These are phyloP conservation scores for Hydrolagus colliei DNA, from an alignment of 2,797 vertebrate genomes.

Conservation along the genomic window DNA sequence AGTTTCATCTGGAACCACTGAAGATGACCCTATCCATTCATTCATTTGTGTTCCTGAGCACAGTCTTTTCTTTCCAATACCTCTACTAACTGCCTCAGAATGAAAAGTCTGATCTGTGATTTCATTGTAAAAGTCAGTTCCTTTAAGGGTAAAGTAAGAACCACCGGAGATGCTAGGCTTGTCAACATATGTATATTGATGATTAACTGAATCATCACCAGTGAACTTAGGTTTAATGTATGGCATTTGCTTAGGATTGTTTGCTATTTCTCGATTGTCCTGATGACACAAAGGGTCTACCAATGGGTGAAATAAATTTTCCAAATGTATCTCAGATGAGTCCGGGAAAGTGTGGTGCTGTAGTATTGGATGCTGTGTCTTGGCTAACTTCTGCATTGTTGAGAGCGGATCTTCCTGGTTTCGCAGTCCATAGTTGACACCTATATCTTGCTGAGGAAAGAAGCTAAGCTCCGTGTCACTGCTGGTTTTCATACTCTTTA, in stretches of 20 bases:
- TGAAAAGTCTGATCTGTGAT: not conserved
- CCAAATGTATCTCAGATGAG: constrained; percentile 10
- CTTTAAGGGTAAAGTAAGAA: not conserved
- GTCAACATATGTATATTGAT: not conserved
- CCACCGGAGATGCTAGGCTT: not conserved
- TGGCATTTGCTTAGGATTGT: not conserved
- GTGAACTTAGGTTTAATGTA: not conserved
- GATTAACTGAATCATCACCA: not conserved
- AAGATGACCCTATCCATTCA: not conserved
- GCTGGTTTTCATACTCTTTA: not conserved
- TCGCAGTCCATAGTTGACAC: not conserved
- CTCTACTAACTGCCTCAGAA: not conserved
- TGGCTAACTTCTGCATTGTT: not conserved
- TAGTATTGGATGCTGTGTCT: not conserved
- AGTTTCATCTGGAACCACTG: not conserved
- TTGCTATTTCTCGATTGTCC: not conserved
- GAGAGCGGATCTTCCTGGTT: not conserved
- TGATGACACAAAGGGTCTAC: not conserved
- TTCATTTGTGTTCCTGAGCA: not conserved
- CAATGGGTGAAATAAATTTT: not conserved
- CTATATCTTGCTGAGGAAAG: not conserved
- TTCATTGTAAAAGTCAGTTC: constrained; percentile 6
- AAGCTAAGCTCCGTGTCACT: not conserved
- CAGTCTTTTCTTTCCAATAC: constrained; percentile 19
- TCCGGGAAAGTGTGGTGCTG: not conserved